These are phyloP conservation scores for Serranus cabrilla DNA, from an alignment of 2,797 vertebrate species.

Conservation along the genomic window DNA sequence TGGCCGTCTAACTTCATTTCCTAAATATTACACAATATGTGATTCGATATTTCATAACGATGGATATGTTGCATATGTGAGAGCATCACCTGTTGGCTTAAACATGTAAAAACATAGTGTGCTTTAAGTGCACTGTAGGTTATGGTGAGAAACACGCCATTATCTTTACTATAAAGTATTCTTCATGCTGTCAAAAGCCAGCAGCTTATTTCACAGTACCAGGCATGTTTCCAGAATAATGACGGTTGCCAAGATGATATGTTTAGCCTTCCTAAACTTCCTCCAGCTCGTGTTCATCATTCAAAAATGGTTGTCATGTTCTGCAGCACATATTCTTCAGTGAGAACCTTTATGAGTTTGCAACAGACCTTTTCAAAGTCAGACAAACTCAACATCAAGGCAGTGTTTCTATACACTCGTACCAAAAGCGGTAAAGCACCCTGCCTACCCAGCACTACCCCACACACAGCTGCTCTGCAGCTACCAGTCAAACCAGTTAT, in stretches of 20 bases:
- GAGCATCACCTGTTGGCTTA: neutral
- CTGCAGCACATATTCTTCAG: constrained; percentile 14
- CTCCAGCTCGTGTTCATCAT: constrained; percentile 3
- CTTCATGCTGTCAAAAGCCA: neutral
- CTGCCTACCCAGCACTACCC: constrained; percentile 2
- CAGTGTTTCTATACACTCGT: constrained; percentile 25
- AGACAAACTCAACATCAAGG: neutral
- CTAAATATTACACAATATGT: neutral
- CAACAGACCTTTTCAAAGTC: constrained; percentile 15
- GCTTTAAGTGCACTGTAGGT: neutral
- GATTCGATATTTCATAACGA: neutral
- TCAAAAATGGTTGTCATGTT: constrained; percentile 7
- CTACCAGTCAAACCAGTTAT: constrained; percentile 21
- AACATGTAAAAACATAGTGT: neutral
- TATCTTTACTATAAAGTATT: constrained; percentile 8
- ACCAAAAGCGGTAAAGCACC: neutral
- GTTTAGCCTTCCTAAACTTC: constrained; percentile 1
- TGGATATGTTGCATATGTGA: neutral
- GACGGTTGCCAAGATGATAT: neutral
- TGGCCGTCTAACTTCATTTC: neutral
- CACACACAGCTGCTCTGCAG: neutral
- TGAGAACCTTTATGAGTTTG: constrained; percentile 29
- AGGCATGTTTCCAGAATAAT: constrained; percentile 16
- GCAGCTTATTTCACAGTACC: neutral
- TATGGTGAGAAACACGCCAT: neutral